phyloP scores from a whole-genome alignment of 2,797 vertebrate genomes.

The Coccyzus lansbergi region DNA sequence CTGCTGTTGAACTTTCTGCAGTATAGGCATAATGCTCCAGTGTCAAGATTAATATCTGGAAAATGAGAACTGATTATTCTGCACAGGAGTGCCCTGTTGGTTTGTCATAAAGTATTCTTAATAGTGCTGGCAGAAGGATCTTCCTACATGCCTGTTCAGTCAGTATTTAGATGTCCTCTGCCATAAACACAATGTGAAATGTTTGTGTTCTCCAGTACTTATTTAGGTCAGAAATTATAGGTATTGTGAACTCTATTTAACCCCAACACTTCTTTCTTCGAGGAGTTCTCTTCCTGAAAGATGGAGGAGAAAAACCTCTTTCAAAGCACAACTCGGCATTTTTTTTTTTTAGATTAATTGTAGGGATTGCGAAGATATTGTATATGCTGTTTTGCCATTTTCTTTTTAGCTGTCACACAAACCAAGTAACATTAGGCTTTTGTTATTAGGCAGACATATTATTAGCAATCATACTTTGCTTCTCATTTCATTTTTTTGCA shows the following conservation, averaged over 20 bases:
- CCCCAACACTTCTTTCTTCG: neutral
- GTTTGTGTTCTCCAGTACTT: neutral
- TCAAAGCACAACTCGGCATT: neutral
- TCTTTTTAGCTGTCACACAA: neutral
- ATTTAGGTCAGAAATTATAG: neutral
- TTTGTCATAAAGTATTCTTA: neutral
- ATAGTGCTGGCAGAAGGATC: neutral
- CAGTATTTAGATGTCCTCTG: neutral
- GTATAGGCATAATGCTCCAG: neutral
- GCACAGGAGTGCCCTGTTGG: neutral
- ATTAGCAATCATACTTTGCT: neutral
- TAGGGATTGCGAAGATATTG: neutral
- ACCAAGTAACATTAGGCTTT: neutral
- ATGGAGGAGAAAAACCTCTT: neutral
- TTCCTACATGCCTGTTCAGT: neutral
- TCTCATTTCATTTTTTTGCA: neutral
- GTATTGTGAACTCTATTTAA: neutral
- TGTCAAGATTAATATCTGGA: neutral
- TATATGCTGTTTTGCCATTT: neutral
- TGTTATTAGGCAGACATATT: neutral
- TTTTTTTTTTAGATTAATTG: neutral
- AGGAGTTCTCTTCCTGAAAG: neutral
- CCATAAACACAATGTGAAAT: neutral
- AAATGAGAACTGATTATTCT: neutral
- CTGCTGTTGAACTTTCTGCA: neutral